Base-by-base conservation (phyloP, 53 echinoderm and acorn worm species). In the Pentamera pediparva region DNA sequence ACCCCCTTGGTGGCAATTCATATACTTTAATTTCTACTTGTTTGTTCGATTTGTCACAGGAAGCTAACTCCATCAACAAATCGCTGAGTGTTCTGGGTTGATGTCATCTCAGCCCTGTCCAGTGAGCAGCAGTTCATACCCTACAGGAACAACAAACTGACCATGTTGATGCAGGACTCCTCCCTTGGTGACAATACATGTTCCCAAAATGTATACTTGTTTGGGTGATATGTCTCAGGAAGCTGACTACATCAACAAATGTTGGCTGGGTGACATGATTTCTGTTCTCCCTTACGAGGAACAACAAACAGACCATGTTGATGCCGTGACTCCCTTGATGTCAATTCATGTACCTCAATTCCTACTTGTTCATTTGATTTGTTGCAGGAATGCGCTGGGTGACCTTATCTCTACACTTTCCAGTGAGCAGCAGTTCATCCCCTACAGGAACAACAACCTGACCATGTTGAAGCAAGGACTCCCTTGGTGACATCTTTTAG, bases 101-200 rank as follows among this genome's bases (percentile, higher is more conserved):
- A 95, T 64, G 90, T 95, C 70, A 95, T 95, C 77, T 90, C 95
- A 1, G 95, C 95, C 0, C 59, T 90, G 33, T 91, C 95, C 77
- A 90, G 90, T 35, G 95, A 90, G 82, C 95, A 95, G 61, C 90
- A 90, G 43, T 95, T 95, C 88, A 95, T 95, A 45, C 89, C 94
- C 10, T 89, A 90, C 69, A 78, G 88, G 56, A 95, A 95, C 85
- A 95, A 95, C 80, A 95, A 95, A 35, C 88, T 95, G 40, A 95
- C 95, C 56, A 87, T 95, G 87, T 82, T 95, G 19, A 95, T 95
- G 94, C 95, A 95, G 38, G 95, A 95, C 48, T 95, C 95, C 6
- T 74, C n/a, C n/a, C n/a, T n/a, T n/a, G n/a, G n/a, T n/a, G n/a
- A n/a, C n/a, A n/a, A n/a, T n/a, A n/a, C n/a, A n/a, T n/a, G n/a